Conservation (phyloP, 2,113 vertebrate genomes). For the Thamnaconus septentrionalis region DNA sequence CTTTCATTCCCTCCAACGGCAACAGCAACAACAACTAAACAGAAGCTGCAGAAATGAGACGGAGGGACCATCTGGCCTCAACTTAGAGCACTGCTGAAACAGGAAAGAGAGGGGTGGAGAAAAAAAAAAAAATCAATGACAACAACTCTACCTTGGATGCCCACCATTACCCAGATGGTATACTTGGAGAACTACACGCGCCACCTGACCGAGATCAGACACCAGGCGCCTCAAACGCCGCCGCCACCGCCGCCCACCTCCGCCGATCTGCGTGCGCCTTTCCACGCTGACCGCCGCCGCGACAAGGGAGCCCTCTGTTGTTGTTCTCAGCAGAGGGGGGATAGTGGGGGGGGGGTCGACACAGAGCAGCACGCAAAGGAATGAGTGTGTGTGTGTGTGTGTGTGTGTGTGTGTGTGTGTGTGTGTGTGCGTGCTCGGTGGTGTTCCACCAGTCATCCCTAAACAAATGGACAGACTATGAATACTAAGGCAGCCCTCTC, state of each 20-base stretch:
- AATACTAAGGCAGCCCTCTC: slow-evolving; percentile 6
- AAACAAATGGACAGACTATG: slow-evolving; percentile 17
- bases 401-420: too few relatives aligned
- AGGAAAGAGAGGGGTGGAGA: slow-evolving; percentile 13
- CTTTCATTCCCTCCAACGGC: slow-evolving; percentile 53
- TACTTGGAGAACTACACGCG: slow-evolving; percentile 63
- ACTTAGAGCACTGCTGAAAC: slow-evolving; percentile 71
- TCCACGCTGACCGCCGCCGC: neutral
- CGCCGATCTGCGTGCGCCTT: too few relatives aligned
- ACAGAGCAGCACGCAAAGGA: neutral
- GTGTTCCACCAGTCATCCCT: neutral
- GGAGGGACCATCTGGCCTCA: slow-evolving; percentile 74
- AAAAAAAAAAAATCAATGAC: slow-evolving; percentile 66
- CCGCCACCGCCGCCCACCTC: slow-evolving; percentile 19
- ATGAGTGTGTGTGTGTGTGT: neutral
- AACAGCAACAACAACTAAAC: slow-evolving; percentile 32
- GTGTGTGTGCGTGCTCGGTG: too few relatives aligned
- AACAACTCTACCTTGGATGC: slow-evolving; percentile 74
- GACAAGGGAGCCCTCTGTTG: slow-evolving; percentile 73
- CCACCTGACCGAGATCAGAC: slow-evolving; percentile 67
- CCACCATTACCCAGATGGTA: slow-evolving; percentile 79
- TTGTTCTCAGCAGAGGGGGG: slow-evolving; percentile 6
- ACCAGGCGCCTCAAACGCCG: slow-evolving; percentile 40
- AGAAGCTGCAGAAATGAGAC: slow-evolving; percentile 64
- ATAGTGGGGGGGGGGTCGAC: too few relatives aligned